phyloP scores from a whole-genome alignment of 2,888 invertebrate species.

The Eustalomyia histrio region DNA sequence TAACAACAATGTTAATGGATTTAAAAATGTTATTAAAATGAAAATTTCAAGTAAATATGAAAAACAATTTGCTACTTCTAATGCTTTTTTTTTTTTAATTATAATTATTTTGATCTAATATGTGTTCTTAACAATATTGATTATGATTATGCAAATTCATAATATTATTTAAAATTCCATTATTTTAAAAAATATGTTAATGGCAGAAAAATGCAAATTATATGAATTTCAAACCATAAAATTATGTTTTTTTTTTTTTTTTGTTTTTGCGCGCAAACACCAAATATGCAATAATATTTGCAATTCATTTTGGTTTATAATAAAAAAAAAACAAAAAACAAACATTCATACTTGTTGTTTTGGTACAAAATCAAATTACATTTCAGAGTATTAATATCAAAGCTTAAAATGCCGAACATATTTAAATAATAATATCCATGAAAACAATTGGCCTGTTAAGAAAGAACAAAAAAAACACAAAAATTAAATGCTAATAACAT shows the following conservation, averaged over 20 bases:
- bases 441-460: conserved; percentile 57
- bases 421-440: conserved; percentile 58
- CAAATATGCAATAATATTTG: conserved; percentile 49
- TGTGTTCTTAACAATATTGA: not conserved
- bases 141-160: conserved; percentile 1
- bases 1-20: conserved; percentile 36
- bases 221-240: conserved; percentile 63
- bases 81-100: not conserved
- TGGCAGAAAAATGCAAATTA: conserved; percentile 64
- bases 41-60: too few relatives aligned
- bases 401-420: conserved; percentile 57
- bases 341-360: not conserved
- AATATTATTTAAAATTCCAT: conserved; percentile 7
- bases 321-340: conserved; percentile 16
- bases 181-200: conserved; percentile 50
- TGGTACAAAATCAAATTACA: conserved; percentile 38
- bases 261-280: conserved; percentile 2
- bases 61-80: not conserved
- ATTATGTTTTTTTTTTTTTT: conserved; percentile 48
- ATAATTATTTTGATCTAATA: too few relatives aligned
- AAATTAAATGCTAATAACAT: conserved; percentile 65
- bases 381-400: conserved; percentile 57
- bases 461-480: conserved; percentile 42
- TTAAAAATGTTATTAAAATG: not conserved
- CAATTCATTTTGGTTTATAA: conserved; percentile 52